These are phyloP conservation scores for Epizoanthus scotinus DNA, from an alignment of 92 coral and sea anemone species.

Conservation along the genomic window DNA sequence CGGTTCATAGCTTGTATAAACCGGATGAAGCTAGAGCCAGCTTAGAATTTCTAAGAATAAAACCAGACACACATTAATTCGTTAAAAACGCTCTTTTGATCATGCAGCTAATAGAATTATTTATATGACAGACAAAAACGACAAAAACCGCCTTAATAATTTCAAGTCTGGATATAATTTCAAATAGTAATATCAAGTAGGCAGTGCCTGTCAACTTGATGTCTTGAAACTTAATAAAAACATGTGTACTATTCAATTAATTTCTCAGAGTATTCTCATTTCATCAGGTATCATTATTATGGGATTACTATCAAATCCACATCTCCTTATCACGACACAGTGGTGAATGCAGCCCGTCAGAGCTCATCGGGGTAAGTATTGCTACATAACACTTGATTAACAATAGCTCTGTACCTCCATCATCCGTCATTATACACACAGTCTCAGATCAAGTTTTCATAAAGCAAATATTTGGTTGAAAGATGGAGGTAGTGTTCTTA, in stretches of 20 bases:
- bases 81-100: too few relatives aligned
- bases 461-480: too few relatives aligned
- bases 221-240: not conserved
- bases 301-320: conserved; percentile 94
- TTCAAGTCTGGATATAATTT: too few relatives aligned
- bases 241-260: conserved; percentile 2
- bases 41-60: too few relatives aligned
- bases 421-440: not conserved
- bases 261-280: not conserved
- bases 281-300: conserved; percentile 94
- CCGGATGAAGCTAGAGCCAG: not conserved
- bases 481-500: too few relatives aligned
- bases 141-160: too few relatives aligned
- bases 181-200: too few relatives aligned
- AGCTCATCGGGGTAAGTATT: conserved; percentile 82
- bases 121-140: too few relatives aligned
- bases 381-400: not conserved
- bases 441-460: not conserved
- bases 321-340: conserved; percentile 96
- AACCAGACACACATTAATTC: too few relatives aligned
- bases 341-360: conserved; percentile 93
- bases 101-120: too few relatives aligned
- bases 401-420: not conserved
- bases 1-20: not conserved
- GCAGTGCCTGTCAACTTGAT: not conserved